These are phyloP conservation scores for Dilophus febrilis DNA, from an alignment of 2,888 invertebrate species.

Conservation along the genomic window DNA sequence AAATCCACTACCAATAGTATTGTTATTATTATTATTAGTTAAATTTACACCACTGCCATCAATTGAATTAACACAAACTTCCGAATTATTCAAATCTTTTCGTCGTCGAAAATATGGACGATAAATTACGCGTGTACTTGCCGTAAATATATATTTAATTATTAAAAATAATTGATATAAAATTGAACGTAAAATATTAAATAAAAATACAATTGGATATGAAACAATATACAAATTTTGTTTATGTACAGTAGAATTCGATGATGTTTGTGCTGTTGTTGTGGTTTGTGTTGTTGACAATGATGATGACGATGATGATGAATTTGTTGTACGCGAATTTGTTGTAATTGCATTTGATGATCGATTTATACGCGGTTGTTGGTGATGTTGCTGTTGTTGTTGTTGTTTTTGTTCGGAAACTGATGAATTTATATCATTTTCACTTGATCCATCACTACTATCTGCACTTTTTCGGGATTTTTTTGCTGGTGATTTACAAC, in stretches of 20 bases:
- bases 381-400: background rate
- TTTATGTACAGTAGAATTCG: conserved; percentile 44
- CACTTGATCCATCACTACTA: conserved; percentile 20
- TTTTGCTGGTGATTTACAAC: conserved; percentile 24
- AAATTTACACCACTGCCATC: conserved; percentile 9
- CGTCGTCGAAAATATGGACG: conserved; percentile 38
- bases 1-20: conserved; percentile 16
- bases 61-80: conserved; percentile 36
- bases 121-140: conserved; percentile 58
- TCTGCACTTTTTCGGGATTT: conserved; percentile 10
- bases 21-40: conserved; percentile 14
- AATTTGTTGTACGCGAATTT: background rate
- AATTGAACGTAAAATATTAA: conserved; percentile 65
- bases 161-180: conserved; percentile 75
- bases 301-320: background rate
- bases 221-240: conserved; percentile 77
- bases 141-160: conserved; percentile 69
- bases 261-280: background rate
- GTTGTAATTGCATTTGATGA: background rate
- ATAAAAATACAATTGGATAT: conserved; percentile 71
- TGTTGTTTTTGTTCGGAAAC: background rate
- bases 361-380: background rate
- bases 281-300: background rate
- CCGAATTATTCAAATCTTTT: conserved; percentile 38
- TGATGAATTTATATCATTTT: conserved; percentile 21